Percentiles rank a stretch among this genome's conserved stretches.
Evolutionary conservation across 1,140 invertebrate species (phyloP).

Genomic region (Trichonephila clavipes): DNA sequence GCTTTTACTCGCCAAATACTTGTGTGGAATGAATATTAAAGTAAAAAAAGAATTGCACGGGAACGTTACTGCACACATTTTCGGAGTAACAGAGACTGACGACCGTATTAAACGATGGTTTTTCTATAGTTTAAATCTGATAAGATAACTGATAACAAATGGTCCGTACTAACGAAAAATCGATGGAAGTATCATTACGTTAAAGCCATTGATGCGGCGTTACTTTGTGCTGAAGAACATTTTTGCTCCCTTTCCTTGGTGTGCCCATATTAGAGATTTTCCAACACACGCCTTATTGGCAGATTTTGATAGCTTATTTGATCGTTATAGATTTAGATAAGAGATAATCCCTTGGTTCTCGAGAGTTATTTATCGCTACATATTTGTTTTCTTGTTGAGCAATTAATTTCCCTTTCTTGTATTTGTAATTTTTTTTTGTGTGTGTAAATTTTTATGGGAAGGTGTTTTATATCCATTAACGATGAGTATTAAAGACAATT

Average conservation of each 20-base stretch:
- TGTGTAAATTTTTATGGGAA: background rate
- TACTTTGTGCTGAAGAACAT: background rate
- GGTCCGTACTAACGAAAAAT: conserved; percentile 76
- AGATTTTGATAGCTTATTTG: conserved; percentile 51
- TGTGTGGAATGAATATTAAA: background rate
- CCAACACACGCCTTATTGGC: conserved; percentile 59
- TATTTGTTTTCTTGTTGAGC: background rate
- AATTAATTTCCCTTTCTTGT: background rate
- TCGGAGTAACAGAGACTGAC: conserved; percentile 65
- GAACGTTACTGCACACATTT: conserved; percentile 57
- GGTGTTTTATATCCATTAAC: background rate
- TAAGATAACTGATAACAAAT: conserved; percentile 76
- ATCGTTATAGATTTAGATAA: conserved; percentile 52
- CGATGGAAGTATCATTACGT: conserved; percentile 73
- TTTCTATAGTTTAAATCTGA: conserved; percentile 77
- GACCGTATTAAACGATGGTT: conserved; percentile 75
- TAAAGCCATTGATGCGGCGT: conserved; percentile 35
- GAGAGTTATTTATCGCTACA: background rate
- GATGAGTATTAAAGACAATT: background rate
- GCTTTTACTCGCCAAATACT: conserved; percentile 34
- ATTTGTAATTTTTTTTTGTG: background rate
- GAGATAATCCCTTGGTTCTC: conserved; percentile 8
- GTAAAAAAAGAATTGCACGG: background rate
- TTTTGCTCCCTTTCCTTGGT: background rate
- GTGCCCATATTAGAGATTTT: conserved; percentile 33